Conservation (phyloP, 37 sponge, comb jelly and placozoan species). For the Oscarella lobularis region DNA sequence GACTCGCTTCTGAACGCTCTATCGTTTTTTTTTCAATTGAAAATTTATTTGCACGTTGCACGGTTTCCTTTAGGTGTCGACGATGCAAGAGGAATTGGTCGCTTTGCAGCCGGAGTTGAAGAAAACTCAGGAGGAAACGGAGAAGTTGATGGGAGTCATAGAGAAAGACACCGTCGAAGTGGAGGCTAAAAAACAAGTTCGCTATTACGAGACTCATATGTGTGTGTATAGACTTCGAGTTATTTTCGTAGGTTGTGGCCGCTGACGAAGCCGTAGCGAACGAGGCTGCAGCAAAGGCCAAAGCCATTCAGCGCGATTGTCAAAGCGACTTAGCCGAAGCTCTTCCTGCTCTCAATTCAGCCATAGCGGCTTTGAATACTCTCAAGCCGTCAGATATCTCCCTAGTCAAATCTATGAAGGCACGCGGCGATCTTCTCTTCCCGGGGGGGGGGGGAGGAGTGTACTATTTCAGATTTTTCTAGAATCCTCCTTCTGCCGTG, state of each 20-base stretch:
- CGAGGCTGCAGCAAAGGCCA: slow-evolving; percentile 76
- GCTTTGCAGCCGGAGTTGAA: slow-evolving; percentile 93
- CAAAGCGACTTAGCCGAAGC: slow-evolving; percentile 94
- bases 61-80: slow-evolving; percentile 72
- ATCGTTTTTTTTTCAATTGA: no score
- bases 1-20: no score
- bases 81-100: slow-evolving; percentile 87
- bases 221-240: not conserved
- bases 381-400: slow-evolving; percentile 94
- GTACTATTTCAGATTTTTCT: no score
- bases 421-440: no score
- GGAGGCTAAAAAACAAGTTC: slow-evolving; percentile 89
- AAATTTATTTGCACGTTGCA: no score
- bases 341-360: slow-evolving; percentile 91
- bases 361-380: slow-evolving; percentile 91
- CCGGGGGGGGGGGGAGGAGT: no score
- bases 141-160: slow-evolving; percentile 87
- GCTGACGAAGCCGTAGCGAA: slow-evolving; percentile 96
- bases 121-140: slow-evolving; percentile 86
- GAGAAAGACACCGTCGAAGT: slow-evolving; percentile 97
- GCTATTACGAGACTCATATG: not conserved
- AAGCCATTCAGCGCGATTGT: slow-evolving; percentile 97
- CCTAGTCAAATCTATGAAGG: slow-evolving; percentile 95
- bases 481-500: slow-evolving; percentile 84
- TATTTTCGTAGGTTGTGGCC: slow-evolving; percentile 62